phyloP scores from a whole-genome alignment of 2,888 invertebrate species.

The Aspidiotus destructor region DNA sequence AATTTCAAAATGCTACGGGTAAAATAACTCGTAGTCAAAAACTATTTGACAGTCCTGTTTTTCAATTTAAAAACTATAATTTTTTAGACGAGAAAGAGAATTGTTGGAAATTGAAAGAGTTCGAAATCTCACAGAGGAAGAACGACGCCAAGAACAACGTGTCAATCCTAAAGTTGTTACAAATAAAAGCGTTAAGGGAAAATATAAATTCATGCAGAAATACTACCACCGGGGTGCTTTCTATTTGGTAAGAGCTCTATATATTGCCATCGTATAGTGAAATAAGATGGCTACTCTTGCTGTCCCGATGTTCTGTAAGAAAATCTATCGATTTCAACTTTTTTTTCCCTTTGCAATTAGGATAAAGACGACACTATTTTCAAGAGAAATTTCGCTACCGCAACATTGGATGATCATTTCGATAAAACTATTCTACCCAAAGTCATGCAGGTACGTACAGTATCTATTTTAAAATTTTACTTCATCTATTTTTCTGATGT shows the following conservation, averaged over 20 bases:
- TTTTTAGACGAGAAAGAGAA: slow-evolving; percentile 70
- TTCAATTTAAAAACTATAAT: slow-evolving; percentile 4
- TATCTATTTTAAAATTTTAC: slow-evolving; percentile 2
- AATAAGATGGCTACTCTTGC: no score
- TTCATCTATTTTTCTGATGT: not conserved
- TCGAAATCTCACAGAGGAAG: slow-evolving; percentile 92
- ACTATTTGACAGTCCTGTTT: not conserved
- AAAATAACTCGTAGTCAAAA: not conserved
- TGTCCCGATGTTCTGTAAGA: not conserved
- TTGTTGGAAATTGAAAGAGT: slow-evolving; percentile 78
- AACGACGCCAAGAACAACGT: slow-evolving; percentile 76
- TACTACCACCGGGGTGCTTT: slow-evolving; percentile 99
- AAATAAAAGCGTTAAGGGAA: slow-evolving; percentile 92
- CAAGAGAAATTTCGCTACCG: slow-evolving; percentile 86
- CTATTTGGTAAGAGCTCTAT: slow-evolving; percentile 58
- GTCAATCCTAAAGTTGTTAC: slow-evolving; percentile 85
- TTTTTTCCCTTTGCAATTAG: slow-evolving; percentile 38
- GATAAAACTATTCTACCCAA: slow-evolving; percentile 97
- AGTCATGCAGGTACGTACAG: slow-evolving; percentile 76
- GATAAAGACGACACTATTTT: slow-evolving; percentile 84
- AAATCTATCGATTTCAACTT: not conserved
- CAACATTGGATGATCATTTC: slow-evolving; percentile 97
- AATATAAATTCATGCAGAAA: slow-evolving; percentile 98
- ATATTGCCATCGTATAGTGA: not conserved
- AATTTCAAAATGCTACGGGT: not conserved